Base-by-base conservation (phyloP, 2,888 invertebrate genomes). In the Cinara cedri region DNA sequence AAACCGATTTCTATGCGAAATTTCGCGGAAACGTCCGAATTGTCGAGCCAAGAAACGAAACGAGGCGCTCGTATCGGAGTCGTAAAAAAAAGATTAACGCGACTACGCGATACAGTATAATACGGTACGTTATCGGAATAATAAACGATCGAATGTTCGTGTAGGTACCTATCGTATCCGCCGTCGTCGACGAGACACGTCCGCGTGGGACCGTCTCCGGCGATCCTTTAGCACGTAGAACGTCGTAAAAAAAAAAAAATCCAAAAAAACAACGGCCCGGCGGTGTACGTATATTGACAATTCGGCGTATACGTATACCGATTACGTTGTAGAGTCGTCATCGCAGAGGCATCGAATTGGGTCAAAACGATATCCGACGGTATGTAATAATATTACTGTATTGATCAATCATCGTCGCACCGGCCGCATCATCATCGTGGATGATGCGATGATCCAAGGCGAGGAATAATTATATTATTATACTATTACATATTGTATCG, bases 351-450 rank as follows among this genome's bases (percentile, higher is more conserved):
- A 49, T 49, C 14, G 68, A 68, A 51, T 49, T 68, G 68, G 68
- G 68, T 68, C 68, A 66, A 49, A 66, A 49, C 21, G 24, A 26
- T 8, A 13, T 26, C 51, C 49, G 26, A 1, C 19, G 9, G 3
- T 55, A 19, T 24, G 21, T 19, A n/a, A 21, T 46, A 21, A n/a
- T n/a, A n/a, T n/a, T n/a, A n/a, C n/a, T 44, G 21, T 46, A 49
- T 66, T 19, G 68, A 54, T 70, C 51, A 34, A 70, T 70, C 63
- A 9, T n/a, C 24, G n/a, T n/a, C n/a, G n/a, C n/a, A n/a, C n/a
- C n/a, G n/a, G n/a, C n/a, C n/a, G n/a, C n/a, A n/a, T n/a, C n/a
- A n/a, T n/a, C n/a, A n/a, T n/a, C 13, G 2, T 21, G 26, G 46
- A 51, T 11, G 26, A 68, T 51, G 34, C 34, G 46, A n/a, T n/a